A percentile compares a stretch with the other conserved stretches of the same genome.
Conservation (phyloP, 2,797 vertebrate species). For the Catamblyrhynchus diadema region DNA sequence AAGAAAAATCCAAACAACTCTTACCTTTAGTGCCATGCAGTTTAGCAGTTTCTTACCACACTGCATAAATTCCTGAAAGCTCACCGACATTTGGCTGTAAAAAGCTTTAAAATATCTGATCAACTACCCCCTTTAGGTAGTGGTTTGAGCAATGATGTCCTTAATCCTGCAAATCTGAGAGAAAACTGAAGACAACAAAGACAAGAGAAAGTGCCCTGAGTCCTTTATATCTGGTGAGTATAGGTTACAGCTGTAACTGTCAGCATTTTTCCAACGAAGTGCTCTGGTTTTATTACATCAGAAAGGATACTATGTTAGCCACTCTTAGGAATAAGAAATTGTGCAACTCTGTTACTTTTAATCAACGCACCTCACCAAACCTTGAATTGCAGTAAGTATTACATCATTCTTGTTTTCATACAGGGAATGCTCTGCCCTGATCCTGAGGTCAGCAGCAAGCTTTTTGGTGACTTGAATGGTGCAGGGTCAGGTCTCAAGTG, state of each 20-base stretch:
- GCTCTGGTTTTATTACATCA: neutral
- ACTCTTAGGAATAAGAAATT: neutral
- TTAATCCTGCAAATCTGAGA: neutral
- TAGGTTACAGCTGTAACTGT: neutral
- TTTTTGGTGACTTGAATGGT: neutral
- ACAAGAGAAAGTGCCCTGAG: neutral
- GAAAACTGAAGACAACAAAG: neutral
- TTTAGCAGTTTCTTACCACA: neutral
- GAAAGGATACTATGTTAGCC: neutral
- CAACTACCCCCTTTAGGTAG: neutral
- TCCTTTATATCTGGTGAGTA: neutral
- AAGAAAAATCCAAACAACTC: neutral
- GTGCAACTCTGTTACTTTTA: neutral
- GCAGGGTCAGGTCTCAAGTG: neutral
- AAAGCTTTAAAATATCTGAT: neutral
- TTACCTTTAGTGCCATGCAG: neutral
- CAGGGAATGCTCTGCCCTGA: neutral
- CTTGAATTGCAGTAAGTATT: neutral
- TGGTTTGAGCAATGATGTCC: neutral
- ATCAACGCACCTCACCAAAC: neutral
- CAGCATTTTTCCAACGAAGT: neutral
- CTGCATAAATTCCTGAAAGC: neutral
- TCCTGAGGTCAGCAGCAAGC: neutral
- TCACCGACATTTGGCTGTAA: neutral
- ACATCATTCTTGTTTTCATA: neutral